Conservation (phyloP, 1,140 invertebrate species). For the Drosophila varians region DNA sequence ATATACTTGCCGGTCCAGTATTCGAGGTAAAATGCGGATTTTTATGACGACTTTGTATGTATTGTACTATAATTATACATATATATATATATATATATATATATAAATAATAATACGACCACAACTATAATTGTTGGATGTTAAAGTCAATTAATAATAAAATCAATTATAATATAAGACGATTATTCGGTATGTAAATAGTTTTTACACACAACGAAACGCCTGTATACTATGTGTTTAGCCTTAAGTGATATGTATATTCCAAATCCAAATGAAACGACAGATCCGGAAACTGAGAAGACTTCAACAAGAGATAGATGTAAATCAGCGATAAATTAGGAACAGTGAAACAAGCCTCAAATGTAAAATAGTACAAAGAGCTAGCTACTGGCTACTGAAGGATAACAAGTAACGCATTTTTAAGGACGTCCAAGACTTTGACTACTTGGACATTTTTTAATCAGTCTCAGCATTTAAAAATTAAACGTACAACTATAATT, state of each 20-base stretch:
- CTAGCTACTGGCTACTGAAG: slow-evolving; percentile 36
- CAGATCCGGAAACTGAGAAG: slow-evolving; percentile 39
- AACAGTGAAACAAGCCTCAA: slow-evolving; percentile 39
- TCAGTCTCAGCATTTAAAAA: slow-evolving; percentile 9
- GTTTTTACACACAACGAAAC: slow-evolving; percentile 37
- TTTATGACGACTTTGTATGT: slow-evolving; percentile 57
- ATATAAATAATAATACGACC: neutral
- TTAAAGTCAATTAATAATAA: slow-evolving; percentile 67
- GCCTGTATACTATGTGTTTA: slow-evolving; percentile 58
- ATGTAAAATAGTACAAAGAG: slow-evolving; percentile 73
- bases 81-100: slow-evolving; percentile 8
- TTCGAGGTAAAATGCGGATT: slow-evolving; percentile 42
- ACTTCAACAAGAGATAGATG: slow-evolving; percentile 42
- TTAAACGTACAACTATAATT: neutral
- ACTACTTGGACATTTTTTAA: neutral
- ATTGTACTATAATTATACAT: slow-evolving; percentile 40
- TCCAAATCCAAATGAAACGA: slow-evolving; percentile 38
- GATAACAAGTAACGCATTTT: slow-evolving; percentile 1
- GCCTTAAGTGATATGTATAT: slow-evolving; percentile 32
- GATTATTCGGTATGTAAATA: slow-evolving; percentile 56
- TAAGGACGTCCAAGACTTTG: slow-evolving; percentile 14
- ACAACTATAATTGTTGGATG: slow-evolving; percentile 41
- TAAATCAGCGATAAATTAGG: too few relatives aligned
- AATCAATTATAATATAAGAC: slow-evolving; percentile 24
- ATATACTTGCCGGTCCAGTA: slow-evolving; percentile 77